These are phyloP conservation scores for Ormyrus rosae DNA, from an alignment of 2,888 invertebrate genomes.

Conservation along the genomic window DNA sequence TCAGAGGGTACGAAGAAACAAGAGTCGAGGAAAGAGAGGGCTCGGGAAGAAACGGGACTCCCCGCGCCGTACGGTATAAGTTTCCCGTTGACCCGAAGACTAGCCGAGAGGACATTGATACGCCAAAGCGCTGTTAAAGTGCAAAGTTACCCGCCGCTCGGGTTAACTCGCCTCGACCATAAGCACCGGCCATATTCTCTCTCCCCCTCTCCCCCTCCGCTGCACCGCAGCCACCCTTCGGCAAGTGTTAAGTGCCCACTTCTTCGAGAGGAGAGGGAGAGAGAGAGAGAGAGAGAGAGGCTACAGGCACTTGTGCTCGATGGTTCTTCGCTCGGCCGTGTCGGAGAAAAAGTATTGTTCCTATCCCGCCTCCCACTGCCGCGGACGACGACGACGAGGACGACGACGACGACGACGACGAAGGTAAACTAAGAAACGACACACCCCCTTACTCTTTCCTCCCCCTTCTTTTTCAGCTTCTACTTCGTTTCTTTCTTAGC, in stretches of 20 bases:
- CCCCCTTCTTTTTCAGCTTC: background rate
- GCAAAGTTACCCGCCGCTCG: constrained; percentile 49
- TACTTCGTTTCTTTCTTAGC: constrained; percentile 13
- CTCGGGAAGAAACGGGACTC: constrained; percentile 2
- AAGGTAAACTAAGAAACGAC: constrained; percentile 39
- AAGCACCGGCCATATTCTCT: constrained; percentile 38
- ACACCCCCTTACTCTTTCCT: constrained; percentile 2
- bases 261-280: background rate
- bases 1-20: no score
- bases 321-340: constrained; percentile 39
- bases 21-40: no score
- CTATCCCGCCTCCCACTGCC: background rate
- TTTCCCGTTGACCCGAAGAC: constrained; percentile 1
- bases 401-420: background rate
- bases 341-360: constrained; percentile 50
- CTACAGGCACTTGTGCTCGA: constrained; percentile 41
- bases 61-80: constrained; percentile 7
- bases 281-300: no score
- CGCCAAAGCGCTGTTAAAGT: constrained; percentile 52
- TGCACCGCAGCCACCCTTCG: constrained; percentile 3
- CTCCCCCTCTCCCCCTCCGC: background rate
- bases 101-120: constrained; percentile 49
- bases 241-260: constrained; percentile 53
- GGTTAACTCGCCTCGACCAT: constrained; percentile 36
- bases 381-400: background rate